These are phyloP conservation scores for Platysternon megacephalum DNA, from an alignment of 2,113 vertebrate species.

Conservation along the genomic window DNA sequence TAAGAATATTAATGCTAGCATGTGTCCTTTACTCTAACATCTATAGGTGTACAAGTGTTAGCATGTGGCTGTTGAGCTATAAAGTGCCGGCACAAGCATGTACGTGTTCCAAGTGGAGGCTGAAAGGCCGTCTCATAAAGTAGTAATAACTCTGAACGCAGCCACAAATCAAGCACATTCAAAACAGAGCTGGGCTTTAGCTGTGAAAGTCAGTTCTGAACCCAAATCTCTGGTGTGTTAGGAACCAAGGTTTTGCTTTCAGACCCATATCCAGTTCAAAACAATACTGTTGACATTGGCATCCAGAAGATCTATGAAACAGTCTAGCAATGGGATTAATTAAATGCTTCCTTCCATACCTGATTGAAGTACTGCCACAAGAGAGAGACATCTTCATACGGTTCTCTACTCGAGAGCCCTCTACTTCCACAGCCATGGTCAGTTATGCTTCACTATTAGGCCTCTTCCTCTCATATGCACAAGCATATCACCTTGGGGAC, in stretches of 20 bases:
- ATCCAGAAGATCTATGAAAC: neutral
- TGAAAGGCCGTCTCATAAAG: neutral
- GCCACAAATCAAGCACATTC: neutral
- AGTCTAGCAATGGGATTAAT: neutral
- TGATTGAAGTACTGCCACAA: neutral
- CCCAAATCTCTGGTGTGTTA: neutral
- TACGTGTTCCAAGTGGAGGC: neutral
- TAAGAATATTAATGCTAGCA: neutral
- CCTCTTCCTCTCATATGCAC: neutral
- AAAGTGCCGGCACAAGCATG: neutral
- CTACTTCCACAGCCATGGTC: neutral
- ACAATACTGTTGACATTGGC: neutral
- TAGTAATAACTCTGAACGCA: neutral
- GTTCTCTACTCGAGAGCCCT: neutral
- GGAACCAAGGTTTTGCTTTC: neutral
- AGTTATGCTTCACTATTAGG: neutral
- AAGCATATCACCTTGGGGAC: neutral
- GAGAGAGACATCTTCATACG: neutral
- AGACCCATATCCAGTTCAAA: neutral
- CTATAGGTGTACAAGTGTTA: neutral
- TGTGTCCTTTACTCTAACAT: neutral
- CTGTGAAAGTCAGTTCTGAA: neutral
- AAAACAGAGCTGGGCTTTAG: neutral
- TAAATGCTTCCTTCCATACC: neutral
- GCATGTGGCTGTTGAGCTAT: neutral